Percentiles rank a stretch among this genome's conserved stretches.
phyloP scores from a whole-genome alignment of 2,113 vertebrate species.

The Hydropotes inermis region DNA sequence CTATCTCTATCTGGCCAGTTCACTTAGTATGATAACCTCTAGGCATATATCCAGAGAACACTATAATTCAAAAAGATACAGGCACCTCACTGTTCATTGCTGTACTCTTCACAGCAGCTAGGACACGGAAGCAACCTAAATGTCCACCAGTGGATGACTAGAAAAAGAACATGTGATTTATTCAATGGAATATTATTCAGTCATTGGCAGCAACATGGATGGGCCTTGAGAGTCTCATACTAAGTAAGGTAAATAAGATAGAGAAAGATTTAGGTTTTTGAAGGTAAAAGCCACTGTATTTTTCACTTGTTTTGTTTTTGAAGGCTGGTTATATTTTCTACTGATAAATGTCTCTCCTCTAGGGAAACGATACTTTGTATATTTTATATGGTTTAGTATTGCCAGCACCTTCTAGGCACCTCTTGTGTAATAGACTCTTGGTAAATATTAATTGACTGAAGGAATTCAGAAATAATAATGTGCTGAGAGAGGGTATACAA shows the following conservation, averaged over 20 bases:
- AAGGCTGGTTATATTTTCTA: not conserved
- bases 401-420: not conserved
- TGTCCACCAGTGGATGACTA: not conserved
- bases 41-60: not conserved
- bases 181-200: not conserved
- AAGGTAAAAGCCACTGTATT: not conserved
- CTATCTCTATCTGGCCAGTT: not conserved
- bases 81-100: not conserved
- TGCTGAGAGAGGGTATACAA: not conserved
- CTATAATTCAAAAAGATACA: not conserved
- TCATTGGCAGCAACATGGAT: not conserved
- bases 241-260: not conserved
- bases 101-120: not conserved
- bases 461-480: not conserved
- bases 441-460: not conserved
- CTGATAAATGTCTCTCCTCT: not conserved
- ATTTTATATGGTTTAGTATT: not conserved
- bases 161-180: not conserved
- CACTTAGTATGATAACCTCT: not conserved
- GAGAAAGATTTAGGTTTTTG: not conserved
- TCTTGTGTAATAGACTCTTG: not conserved
- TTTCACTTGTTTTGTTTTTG: not conserved
- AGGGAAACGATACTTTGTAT: not conserved
- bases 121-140: no score
- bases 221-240: not conserved